Evolutionary conservation across 2,113 vertebrate genomes (phyloP), one percentile per base, ranked within the genome.

Genomic region (Peucedramus taeniatus): DNA sequence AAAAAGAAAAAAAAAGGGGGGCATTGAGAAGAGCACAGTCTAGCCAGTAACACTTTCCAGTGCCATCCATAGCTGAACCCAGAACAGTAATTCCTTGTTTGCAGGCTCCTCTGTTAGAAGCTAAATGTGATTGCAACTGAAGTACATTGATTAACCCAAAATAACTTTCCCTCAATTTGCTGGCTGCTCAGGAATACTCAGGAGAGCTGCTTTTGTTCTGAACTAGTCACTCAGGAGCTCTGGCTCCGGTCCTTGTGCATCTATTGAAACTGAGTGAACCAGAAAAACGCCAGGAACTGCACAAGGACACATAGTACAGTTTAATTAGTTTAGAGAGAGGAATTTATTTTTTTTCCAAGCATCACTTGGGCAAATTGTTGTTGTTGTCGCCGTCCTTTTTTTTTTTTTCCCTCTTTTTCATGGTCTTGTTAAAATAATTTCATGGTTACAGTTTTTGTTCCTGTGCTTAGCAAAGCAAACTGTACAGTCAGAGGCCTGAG

Each of bases 231-330:
- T 97, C 97, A 98, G 96, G 97, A 97, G 97, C 92, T 49, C 96
- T 97, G 97, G 97, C 97, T 85, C 96, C 42, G 8, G 76, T 97
- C 97, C 97, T 96, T 68, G 66, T 91, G 86, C 91, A 93, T 87
- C 96, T 94, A 97, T 98, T 98, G 97, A 98, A 97, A 97, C 84
- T 91, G 97, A 98, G 91, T 97, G 98, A 98, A 98, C 98, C 97
- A 97, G 98, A 98, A 98, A 98, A 96, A 90, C 86, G 5, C 93
- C 96, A 97, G 97, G 95, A 98, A 97, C 95, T 86, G 95, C 87
- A 93, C 96, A 96, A 98, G 97, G 97, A 98, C 97, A 97, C 91
- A 97, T 79, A 97, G 97, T 91, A 97, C 96, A 97, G 96, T 97
- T 97, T 98, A 98, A 97, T 98, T 97, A 97, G 96, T 98, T 97